These are phyloP conservation scores for Globodera ellingtonae DNA, from an alignment of 1,140 invertebrate genomes.

Conservation along the genomic window DNA sequence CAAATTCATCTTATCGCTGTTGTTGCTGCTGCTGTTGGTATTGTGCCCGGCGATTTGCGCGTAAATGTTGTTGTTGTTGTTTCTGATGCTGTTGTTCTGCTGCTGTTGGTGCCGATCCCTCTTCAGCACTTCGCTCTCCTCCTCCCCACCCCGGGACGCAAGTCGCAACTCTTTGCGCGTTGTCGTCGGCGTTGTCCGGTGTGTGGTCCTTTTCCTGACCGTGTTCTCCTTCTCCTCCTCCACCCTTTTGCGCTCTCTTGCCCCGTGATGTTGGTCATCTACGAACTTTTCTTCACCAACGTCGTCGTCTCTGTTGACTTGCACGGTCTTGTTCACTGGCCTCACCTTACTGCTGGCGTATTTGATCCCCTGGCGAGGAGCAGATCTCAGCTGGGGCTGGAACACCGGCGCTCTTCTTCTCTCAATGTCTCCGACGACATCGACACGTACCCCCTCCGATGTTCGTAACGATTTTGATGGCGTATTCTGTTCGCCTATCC, in stretches of 20 bases:
- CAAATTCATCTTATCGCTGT: not conserved
- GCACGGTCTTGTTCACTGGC: not conserved
- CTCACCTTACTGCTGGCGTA: slow-evolving; percentile 8
- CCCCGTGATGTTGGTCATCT: not conserved
- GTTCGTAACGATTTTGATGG: not conserved
- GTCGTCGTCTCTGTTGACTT: not conserved
- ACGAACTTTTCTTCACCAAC: not conserved
- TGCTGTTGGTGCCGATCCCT: not conserved
- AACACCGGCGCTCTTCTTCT: no score
- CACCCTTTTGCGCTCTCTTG: not conserved
- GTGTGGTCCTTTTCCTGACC: not conserved
- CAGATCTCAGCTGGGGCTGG: not conserved
- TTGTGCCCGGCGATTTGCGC: not conserved
- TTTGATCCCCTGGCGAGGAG: not conserved
- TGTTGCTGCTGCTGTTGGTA: slow-evolving; percentile 6
- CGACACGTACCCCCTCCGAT: no score
- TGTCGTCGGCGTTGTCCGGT: not conserved
- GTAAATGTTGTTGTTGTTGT: not conserved
- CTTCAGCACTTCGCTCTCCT: not conserved
- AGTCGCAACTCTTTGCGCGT: not conserved
- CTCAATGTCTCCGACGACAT: no score
- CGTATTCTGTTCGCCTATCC: no score
- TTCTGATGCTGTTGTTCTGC: not conserved
- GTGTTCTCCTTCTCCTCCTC: slow-evolving; percentile 4
- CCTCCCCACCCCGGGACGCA: not conserved